Evolutionary conservation across 2,888 invertebrate species (phyloP), one percentile per base, ranked within the genome.

Genomic region (Rhorus exstirpatorius): DNA sequence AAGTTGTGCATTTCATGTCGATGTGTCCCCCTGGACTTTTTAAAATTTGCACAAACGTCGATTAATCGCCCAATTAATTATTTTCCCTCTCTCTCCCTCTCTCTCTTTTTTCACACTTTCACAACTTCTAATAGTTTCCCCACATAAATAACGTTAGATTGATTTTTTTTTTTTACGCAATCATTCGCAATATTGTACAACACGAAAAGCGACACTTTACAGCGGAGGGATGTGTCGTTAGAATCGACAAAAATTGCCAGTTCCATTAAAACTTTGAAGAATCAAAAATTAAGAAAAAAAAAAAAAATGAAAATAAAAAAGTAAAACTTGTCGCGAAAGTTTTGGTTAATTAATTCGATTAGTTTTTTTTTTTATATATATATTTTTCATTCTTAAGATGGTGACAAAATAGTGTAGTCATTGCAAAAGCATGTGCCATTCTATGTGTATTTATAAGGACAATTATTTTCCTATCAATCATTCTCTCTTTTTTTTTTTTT

Each of bases 351-450:
- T 61, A 53, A 76, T 79, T 31, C 58, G 70, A 76, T 61, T 72
- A 68, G 49, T 46, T 70, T 55, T 65, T 63, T 17, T 53, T 58
- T 38, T 46, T 60, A 41, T 68, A 26, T 68, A 38, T 68, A 38
- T 24, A 46, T 71, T n/a, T 71, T 67, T 19, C 26, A 46, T 46
- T 46, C 53, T 67, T 17, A 38, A 58, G 61, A 76, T 83, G 78
- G 68, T 72, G 76, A 83, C 81, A 84, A 84, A 78, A 84, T 84
- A 83, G 82, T 75, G 74, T 78, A 74, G 67, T 80, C 76, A 78
- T 82, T 83, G 83, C 76, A 85, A 81, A 86, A 86, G 84, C 86
- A 83, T 79, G 83, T 85, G 85, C 84, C 79, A 63, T 84, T 65
- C 79, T 81, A 82, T 76, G 65, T 76, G 63, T 55, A 71, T 76